Percentiles rank a stretch among this genome's conserved stretches.
These are phyloP conservation scores for Metopia argyrocephala DNA, from an alignment of 2,888 invertebrate genomes.

Conservation along the genomic window DNA sequence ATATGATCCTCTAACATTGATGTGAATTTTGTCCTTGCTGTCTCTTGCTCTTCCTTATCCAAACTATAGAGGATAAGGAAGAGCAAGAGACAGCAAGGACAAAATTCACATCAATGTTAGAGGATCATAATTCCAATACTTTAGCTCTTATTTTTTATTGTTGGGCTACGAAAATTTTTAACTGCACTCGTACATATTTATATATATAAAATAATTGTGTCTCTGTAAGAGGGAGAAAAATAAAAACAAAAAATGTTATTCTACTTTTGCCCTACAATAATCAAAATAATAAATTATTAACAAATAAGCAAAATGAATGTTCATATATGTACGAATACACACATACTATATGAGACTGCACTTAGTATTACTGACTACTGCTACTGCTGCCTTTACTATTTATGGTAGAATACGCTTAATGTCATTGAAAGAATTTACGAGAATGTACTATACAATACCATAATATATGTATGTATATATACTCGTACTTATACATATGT, in stretches of 20 bases:
- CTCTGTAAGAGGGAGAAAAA: not conserved
- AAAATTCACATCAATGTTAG: no score
- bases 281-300: conserved; percentile 54
- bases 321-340: conserved; percentile 15
- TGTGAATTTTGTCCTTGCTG: no score
- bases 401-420: conserved; percentile 47
- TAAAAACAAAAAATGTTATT: conserved; percentile 28
- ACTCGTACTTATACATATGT: not conserved
- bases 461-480: not conserved
- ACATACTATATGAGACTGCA: conserved; percentile 8
- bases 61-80: no score
- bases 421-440: conserved; percentile 53
- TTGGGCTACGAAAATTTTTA: not conserved
- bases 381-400: no score
- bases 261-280: conserved; percentile 48
- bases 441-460: not conserved
- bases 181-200: not conserved
- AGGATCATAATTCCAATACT: no score
- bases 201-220: not conserved
- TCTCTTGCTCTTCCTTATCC: no score
- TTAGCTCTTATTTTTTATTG: no score
- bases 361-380: not conserved
- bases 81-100: no score
- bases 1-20: no score
- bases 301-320: conserved; percentile 48